Conservation (phyloP, 2,113 vertebrate genomes). For the Poeciliopsis prolifica region DNA sequence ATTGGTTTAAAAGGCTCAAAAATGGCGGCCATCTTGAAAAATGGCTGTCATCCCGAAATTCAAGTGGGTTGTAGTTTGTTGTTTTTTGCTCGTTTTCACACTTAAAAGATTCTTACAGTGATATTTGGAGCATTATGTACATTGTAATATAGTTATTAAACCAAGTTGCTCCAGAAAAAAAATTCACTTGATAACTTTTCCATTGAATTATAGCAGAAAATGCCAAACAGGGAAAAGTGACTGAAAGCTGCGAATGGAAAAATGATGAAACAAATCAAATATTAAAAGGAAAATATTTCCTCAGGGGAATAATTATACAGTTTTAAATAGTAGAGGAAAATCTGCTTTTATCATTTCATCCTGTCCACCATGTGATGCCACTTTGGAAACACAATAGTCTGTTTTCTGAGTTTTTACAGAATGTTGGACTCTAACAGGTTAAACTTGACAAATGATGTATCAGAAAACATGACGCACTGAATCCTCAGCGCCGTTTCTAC, state of each 20-base stretch:
- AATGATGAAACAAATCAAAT: not conserved
- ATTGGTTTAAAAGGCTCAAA: no score
- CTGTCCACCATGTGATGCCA: not conserved
- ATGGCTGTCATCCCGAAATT: no score
- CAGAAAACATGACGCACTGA: not conserved
- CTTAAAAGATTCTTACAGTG: no score
- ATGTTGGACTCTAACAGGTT: not conserved
- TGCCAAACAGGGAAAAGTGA: not conserved
- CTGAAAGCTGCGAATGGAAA: no score
- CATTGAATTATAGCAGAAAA: not conserved
- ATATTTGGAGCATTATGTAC: no score
- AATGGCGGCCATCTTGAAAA: no score
- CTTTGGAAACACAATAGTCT: not conserved
- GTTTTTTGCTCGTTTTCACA: no score
- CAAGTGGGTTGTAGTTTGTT: no score
- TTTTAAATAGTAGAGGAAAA: constrained; percentile 34
- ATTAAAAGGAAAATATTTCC: constrained; percentile 2
- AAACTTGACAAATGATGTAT: not conserved
- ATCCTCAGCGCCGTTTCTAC: not conserved
- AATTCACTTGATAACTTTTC: not conserved
- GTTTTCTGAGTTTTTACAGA: not conserved
- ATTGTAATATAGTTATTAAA: no score
- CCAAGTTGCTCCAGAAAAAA: no score
- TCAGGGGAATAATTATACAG: constrained; percentile 11
- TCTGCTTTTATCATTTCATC: not conserved